These are phyloP conservation scores for Hirtodrosophila cameraria DNA, from an alignment of 2,888 invertebrate species.

Conservation along the genomic window DNA sequence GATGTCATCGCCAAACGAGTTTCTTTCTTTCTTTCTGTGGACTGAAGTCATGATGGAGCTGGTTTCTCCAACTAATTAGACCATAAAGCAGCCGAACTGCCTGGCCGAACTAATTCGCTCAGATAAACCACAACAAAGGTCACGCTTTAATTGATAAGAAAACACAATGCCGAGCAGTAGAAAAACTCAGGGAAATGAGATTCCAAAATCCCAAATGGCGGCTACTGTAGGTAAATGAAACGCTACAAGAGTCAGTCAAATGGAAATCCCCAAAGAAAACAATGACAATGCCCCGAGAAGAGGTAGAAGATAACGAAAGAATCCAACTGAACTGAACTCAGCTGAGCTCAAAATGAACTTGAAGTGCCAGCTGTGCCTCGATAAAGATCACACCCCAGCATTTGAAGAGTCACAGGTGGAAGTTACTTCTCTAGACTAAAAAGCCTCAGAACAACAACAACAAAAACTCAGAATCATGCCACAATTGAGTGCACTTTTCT, in stretches of 20 bases:
- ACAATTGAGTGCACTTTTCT: constrained; percentile 71
- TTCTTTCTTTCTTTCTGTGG: constrained; percentile 30
- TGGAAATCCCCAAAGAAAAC: constrained; percentile 59
- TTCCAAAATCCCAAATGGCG: constrained; percentile 27
- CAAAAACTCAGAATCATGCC: constrained; percentile 61
- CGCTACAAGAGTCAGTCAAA: constrained; percentile 44
- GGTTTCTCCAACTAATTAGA: constrained; percentile 77
- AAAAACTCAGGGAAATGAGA: too few relatives aligned
- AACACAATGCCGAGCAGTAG: constrained; percentile 36
- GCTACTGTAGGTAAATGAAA: constrained; percentile 54
- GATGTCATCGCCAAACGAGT: constrained; percentile 62
- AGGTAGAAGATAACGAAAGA: constrained; percentile 13
- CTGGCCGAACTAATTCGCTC: constrained; percentile 70
- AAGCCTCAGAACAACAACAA: too few relatives aligned
- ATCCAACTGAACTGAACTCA: constrained; percentile 24
- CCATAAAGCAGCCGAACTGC: constrained; percentile 67
- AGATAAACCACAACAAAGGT: constrained; percentile 79
- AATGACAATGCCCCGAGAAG: constrained; percentile 46
- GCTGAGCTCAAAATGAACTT: constrained; percentile 58
- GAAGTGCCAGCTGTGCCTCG: constrained; percentile 65
- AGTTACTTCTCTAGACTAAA: constrained; percentile 22
- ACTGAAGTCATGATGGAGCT: constrained; percentile 44
- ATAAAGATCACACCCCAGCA: constrained; percentile 72
- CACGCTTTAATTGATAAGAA: constrained; percentile 78
- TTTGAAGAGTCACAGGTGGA: constrained; percentile 45